Percentiles rank a stretch among this genome's conserved stretches.
Conservation (phyloP, 2,797 vertebrate species). For the Pseudochirops cupreus region DNA sequence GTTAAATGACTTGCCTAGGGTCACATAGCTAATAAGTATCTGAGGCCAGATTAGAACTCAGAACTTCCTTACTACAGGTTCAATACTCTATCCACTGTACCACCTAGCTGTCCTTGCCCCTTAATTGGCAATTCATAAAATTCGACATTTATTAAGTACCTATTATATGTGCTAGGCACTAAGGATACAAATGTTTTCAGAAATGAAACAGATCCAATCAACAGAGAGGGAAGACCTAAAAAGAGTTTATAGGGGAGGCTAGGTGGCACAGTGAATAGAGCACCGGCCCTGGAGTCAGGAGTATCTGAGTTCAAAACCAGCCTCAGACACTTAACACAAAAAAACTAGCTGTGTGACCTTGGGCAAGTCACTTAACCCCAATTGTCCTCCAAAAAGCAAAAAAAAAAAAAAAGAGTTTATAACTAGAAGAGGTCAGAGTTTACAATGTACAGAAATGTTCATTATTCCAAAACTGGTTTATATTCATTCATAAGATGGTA, state of each 20-base stretch:
- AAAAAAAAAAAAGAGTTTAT: neutral
- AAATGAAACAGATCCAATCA: neutral
- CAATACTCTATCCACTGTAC: neutral
- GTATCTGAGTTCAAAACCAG: too few species aligned
- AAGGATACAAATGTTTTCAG: neutral
- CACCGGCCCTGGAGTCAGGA: too few species aligned
- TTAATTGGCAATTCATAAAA: neutral
- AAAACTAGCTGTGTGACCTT: too few species aligned
- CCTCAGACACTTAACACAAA: too few species aligned
- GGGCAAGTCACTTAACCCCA: too few species aligned
- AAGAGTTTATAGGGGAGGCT: too few species aligned
- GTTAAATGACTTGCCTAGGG: neutral
- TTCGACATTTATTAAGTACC: neutral
- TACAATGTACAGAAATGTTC: neutral
- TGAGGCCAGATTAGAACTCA: neutral
- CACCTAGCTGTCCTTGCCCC: neutral
- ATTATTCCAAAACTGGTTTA: conserved; percentile 2
- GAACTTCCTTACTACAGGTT: neutral
- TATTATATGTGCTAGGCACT: neutral
- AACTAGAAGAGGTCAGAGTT: neutral
- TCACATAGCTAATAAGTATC: neutral
- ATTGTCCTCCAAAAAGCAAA: too few species aligned
- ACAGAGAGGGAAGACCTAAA: conserved; percentile 3
- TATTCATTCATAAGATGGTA: conserved; percentile 27
- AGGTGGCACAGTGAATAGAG: too few species aligned